Evolutionary conservation across 2,797 vertebrate species (phyloP).

Genomic region (Sebastes itinus): DNA sequence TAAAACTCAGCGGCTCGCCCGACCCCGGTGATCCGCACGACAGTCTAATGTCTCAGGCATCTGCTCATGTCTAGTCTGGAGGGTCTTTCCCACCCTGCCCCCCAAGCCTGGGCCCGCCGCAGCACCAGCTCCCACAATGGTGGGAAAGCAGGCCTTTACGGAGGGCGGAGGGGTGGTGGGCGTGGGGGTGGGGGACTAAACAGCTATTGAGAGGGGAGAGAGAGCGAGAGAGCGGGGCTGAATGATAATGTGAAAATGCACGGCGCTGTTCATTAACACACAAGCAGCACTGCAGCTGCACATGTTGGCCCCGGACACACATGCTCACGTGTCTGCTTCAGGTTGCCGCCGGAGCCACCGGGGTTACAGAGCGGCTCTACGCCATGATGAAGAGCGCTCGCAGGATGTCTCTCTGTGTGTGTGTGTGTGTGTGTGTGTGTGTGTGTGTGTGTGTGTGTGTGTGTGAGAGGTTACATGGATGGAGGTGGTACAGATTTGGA

Average conservation of each 20-base stretch:
- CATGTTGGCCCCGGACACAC: slow-evolving; percentile 77
- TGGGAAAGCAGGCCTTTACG: slow-evolving; percentile 91
- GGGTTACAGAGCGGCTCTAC: slow-evolving; percentile 47
- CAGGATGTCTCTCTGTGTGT: not conserved
- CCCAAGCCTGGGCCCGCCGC: slow-evolving; percentile 71
- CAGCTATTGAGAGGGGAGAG: slow-evolving; percentile 88
- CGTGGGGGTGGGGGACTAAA: slow-evolving; percentile 81
- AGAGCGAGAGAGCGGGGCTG: slow-evolving; percentile 73
- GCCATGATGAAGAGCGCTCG: slow-evolving; percentile 8
- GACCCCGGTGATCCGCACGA: slow-evolving; percentile 88
- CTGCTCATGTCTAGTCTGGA: slow-evolving; percentile 94
- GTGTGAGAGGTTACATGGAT: not conserved
- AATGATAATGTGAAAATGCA: slow-evolving; percentile 90
- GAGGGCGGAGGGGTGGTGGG: slow-evolving; percentile 70
- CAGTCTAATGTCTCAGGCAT: slow-evolving; percentile 96
- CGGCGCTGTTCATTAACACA: slow-evolving; percentile 87
- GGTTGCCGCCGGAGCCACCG: slow-evolving; percentile 78
- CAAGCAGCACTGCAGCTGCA: slow-evolving; percentile 90
- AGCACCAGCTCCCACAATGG: slow-evolving; percentile 87
- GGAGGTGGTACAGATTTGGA: slow-evolving; percentile 1
- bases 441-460: not conserved
- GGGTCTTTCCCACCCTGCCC: slow-evolving; percentile 86
- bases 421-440: slow-evolving; percentile 20
- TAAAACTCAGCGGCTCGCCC: slow-evolving; percentile 87
- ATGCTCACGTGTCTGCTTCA: slow-evolving; percentile 63